Evolutionary conservation across 2,888 invertebrate species (phyloP), one percentile per base, ranked within the genome.

Genomic region (Erebia palarica): DNA sequence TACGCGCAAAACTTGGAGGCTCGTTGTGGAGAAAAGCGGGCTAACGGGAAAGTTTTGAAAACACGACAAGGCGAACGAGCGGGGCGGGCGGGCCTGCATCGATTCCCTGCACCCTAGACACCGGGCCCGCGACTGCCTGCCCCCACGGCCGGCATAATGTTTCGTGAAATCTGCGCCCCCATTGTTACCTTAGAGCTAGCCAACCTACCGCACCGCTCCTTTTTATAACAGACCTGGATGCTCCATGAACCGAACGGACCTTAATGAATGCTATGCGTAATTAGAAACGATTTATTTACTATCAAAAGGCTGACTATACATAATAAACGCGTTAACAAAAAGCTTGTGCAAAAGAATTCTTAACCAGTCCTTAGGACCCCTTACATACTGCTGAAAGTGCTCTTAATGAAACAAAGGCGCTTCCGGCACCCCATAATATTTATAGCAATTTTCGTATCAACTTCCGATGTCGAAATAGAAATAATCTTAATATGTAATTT

Each of bases 81-180:
- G 73, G 81, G 78, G 80, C 78, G 83, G 84, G 85, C 79, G 86
- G 81, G 82, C 87, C 89, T 89, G 88, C 89, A 89, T 89, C 87
- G 90, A 89, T 89, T 89, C 83, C 80, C 79, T 86, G 87, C 85
- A 87, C 75, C 81, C 81, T 81, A 82, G 83, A 79, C 83, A 65
- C 59, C 70, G 65, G 74, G 70, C 70, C 67, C 69, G 78, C 78
- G 75, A 74, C 77, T 77, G 78, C 78, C 77, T 77, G 78, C 81
- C 80, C 71, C 76, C 74, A 61, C 72, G 72, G 72, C 69, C 70
- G 68, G 70, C 88, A 90, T 89, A 92, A 92, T 91, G 91, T 90
- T 88, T 90, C 92, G 91, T 92, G 86, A 91, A 92, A 91, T 90
- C 87, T 84, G 86, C 85, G 83, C 85, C 83, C 84, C 87, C 79